Percentiles rank a stretch among this genome's conserved stretches.
phyloP scores from a whole-genome alignment of 2,888 invertebrate species.

The Mactromeris polynyma region DNA sequence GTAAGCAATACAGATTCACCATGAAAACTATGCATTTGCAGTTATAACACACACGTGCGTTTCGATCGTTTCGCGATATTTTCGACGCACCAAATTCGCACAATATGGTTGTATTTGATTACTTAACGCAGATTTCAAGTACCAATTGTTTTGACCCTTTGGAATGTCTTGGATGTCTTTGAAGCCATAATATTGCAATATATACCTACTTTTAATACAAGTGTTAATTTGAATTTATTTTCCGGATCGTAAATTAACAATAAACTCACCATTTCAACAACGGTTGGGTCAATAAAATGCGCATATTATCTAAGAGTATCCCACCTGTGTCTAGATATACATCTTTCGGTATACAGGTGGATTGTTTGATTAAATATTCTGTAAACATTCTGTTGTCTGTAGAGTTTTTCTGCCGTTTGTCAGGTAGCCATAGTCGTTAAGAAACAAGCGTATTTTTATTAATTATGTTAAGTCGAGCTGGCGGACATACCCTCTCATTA shows the following conservation, averaged over 20 bases:
- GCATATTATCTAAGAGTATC: conserved; percentile 32
- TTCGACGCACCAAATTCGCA: neutral
- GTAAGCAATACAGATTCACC: neutral
- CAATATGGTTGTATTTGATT: conserved; percentile 22
- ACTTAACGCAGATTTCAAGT: conserved; percentile 22
- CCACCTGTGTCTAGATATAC: conserved; percentile 34
- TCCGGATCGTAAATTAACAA: conserved; percentile 55
- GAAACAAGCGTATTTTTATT: neutral
- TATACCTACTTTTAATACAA: conserved; percentile 53
- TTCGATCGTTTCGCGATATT: neutral
- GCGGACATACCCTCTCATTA: neutral
- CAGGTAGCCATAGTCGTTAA: neutral
- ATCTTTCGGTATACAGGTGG: conserved; percentile 36
- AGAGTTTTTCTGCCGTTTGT: neutral
- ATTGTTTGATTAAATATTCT: neutral
- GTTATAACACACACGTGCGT: neutral
- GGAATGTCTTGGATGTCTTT: conserved; percentile 28
- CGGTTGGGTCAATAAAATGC: conserved; percentile 39
- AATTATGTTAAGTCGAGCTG: neutral
- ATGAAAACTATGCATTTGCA: neutral
- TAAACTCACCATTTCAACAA: conserved; percentile 44
- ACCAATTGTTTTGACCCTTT: conserved; percentile 48
- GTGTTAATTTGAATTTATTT: conserved; percentile 65
- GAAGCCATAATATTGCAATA: conserved; percentile 44
- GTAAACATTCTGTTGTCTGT: neutral